Percentiles rank a stretch among this genome's conserved stretches.
phyloP scores from a whole-genome alignment of 2,888 invertebrate genomes.

The Lobophora halterata region DNA sequence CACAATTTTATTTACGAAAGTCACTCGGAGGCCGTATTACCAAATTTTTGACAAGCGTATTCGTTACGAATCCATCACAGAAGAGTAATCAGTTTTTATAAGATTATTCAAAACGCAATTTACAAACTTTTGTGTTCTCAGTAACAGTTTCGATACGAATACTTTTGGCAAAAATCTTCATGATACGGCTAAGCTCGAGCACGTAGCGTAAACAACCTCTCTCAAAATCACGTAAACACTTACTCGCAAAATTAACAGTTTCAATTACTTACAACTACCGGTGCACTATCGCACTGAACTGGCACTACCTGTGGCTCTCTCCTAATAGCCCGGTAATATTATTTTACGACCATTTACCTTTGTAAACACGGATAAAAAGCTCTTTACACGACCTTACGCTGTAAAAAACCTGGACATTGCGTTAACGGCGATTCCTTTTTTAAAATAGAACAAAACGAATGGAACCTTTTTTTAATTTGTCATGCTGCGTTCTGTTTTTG shows the following conservation, averaged over 20 bases:
- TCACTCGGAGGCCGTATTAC: too few relatives aligned
- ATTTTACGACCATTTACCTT: slow-evolving; percentile 75
- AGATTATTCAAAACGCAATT: too few relatives aligned
- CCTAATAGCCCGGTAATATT: slow-evolving; percentile 72
- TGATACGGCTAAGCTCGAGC: too few relatives aligned
- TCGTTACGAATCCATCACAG: too few relatives aligned
- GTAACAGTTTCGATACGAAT: too few relatives aligned
- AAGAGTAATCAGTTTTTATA: too few relatives aligned
- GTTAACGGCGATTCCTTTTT: slow-evolving; percentile 52
- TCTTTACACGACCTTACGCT: slow-evolving; percentile 52
- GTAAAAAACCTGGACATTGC: slow-evolving; percentile 63
- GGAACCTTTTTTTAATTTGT: slow-evolving; percentile 44
- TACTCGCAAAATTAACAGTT: slow-evolving; percentile 61
- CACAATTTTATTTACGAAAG: slow-evolving; percentile 1
- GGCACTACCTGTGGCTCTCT: slow-evolving; percentile 73
- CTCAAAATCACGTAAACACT: slow-evolving; percentile 50
- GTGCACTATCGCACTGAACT: slow-evolving; percentile 63
- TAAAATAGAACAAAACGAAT: slow-evolving; percentile 47
- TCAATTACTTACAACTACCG: slow-evolving; percentile 59
- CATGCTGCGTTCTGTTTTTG: slow-evolving; percentile 37
- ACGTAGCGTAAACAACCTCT: slow-evolving; percentile 40
- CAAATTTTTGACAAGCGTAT: too few relatives aligned
- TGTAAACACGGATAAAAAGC: slow-evolving; percentile 71
- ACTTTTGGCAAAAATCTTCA: too few relatives aligned
- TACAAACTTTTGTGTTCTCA: too few relatives aligned